Percentiles rank a stretch among this genome's conserved stretches.
phyloP scores from a whole-genome alignment of 2,113 vertebrate genomes.

The Deroptyus accipitrinus region DNA sequence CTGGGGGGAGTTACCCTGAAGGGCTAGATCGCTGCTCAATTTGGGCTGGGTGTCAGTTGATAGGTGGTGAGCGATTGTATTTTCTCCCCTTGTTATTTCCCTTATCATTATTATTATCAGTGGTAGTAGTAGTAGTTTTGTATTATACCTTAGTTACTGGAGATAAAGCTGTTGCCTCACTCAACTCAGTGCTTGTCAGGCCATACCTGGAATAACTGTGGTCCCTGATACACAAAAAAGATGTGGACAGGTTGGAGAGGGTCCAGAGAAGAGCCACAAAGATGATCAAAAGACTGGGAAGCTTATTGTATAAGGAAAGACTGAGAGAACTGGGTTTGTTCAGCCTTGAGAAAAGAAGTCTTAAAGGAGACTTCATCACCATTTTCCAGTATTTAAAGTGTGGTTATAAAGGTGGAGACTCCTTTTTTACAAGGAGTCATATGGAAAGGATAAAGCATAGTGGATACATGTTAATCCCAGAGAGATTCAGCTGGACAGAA shows the following conservation, averaged over 20 bases:
- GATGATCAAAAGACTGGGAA: neutral
- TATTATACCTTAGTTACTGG: neutral
- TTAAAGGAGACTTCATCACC: neutral
- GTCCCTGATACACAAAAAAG: neutral
- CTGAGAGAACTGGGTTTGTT: neutral
- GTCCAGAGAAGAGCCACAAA: neutral
- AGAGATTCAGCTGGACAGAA: neutral
- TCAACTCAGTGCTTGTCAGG: neutral
- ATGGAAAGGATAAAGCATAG: neutral
- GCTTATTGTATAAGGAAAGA: neutral
- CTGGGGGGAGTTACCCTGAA: neutral
- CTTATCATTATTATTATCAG: neutral
- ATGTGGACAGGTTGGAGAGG: neutral
- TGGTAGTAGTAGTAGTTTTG: neutral
- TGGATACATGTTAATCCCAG: neutral
- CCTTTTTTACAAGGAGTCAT: neutral
- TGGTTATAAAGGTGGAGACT: neutral
- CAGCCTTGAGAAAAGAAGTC: neutral
- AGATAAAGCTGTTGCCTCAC: neutral
- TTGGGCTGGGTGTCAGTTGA: neutral
- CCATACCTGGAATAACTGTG: neutral
- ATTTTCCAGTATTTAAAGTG: neutral
- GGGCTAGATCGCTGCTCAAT: neutral
- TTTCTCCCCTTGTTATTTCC: neutral
- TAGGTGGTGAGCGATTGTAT: neutral